These are phyloP conservation scores for Octodon degus DNA, from an alignment of 2,113 vertebrate species.

Conservation along the genomic window DNA sequence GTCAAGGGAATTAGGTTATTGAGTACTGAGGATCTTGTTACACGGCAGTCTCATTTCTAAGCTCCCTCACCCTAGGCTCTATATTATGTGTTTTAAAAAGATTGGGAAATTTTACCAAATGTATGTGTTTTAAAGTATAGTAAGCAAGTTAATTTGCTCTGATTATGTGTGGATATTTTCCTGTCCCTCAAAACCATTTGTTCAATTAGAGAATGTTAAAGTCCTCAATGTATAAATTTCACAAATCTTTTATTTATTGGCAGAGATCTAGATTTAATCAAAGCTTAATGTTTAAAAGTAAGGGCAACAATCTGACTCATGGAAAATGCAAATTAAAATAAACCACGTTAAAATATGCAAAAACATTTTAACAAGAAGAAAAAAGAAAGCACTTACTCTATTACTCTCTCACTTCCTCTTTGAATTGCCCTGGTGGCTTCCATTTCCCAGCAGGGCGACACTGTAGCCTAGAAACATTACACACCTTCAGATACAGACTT, in stretches of 20 bases:
- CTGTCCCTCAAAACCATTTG: slow-evolving; percentile 11
- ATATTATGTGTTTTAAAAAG: slow-evolving; percentile 57
- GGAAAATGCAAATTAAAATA: slow-evolving; percentile 32
- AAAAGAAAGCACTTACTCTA: not conserved
- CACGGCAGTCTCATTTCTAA: slow-evolving; percentile 61
- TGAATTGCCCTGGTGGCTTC: slow-evolving; percentile 20
- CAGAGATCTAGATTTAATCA: not conserved
- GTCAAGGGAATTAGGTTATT: slow-evolving; percentile 73
- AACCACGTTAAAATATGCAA: not conserved
- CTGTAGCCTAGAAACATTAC: not conserved
- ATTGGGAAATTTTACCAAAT: slow-evolving; percentile 48
- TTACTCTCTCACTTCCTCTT: slow-evolving; percentile 50
- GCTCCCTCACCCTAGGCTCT: slow-evolving; percentile 26
- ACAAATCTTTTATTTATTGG: slow-evolving; percentile 49
- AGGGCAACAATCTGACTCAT: slow-evolving; percentile 7
- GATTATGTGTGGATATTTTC: slow-evolving; percentile 21
- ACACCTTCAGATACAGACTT: not conserved
- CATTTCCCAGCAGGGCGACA: not conserved
- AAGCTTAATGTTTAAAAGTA: not conserved
- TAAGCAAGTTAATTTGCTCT: slow-evolving; percentile 63
- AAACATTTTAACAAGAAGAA: not conserved
- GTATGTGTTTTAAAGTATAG: slow-evolving; percentile 42
- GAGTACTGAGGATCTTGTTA: slow-evolving; percentile 67
- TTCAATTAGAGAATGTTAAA: slow-evolving; percentile 53
- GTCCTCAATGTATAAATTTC: not conserved